Percentiles rank a stretch among this genome's conserved stretches.
These are phyloP conservation scores for Ceratina australensis DNA, from an alignment of 1,140 invertebrate genomes.

Conservation along the genomic window DNA sequence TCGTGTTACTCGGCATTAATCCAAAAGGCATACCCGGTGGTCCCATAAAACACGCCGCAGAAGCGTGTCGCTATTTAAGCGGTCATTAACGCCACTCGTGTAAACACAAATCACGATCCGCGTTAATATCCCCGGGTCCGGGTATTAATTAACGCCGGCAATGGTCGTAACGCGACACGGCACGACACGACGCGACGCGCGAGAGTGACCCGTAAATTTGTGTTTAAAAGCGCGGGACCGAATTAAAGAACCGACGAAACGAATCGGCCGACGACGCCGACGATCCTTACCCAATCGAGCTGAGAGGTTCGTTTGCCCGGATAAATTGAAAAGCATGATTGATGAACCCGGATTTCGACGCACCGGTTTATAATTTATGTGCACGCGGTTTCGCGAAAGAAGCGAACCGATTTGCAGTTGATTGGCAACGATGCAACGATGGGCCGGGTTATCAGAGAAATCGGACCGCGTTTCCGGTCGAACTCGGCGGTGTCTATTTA, in stretches of 20 bases:
- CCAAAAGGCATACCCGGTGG: neutral
- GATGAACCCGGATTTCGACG: neutral
- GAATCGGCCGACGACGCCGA: neutral
- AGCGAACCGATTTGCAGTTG: neutral
- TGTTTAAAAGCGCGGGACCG: conserved; percentile 2
- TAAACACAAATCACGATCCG: conserved; percentile 45
- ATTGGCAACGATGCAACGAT: neutral
- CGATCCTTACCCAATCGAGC: conserved; percentile 3
- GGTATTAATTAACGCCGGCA: conserved; percentile 33
- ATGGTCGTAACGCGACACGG: neutral
- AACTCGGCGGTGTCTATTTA: neutral
- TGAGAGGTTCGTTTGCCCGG: neutral
- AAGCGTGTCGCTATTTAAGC: conserved; percentile 31
- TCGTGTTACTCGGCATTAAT: neutral
- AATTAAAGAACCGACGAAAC: conserved; percentile 15
- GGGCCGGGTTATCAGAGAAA: neutral
- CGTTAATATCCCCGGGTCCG: conserved; percentile 32
- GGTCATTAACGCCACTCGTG: conserved; percentile 40
- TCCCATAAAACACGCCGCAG: neutral
- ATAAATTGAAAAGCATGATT: conserved; percentile 17
- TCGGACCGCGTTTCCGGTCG: conserved; percentile 6
- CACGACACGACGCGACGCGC: neutral
- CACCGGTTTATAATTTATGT: neutral
- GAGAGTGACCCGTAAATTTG: conserved; percentile 29
- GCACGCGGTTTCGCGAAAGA: conserved; percentile 1